Evolutionary conservation across 1,140 invertebrate species (phyloP), one percentile per base, ranked within the genome.

Genomic region (Tachypleus tridentatus): DNA sequence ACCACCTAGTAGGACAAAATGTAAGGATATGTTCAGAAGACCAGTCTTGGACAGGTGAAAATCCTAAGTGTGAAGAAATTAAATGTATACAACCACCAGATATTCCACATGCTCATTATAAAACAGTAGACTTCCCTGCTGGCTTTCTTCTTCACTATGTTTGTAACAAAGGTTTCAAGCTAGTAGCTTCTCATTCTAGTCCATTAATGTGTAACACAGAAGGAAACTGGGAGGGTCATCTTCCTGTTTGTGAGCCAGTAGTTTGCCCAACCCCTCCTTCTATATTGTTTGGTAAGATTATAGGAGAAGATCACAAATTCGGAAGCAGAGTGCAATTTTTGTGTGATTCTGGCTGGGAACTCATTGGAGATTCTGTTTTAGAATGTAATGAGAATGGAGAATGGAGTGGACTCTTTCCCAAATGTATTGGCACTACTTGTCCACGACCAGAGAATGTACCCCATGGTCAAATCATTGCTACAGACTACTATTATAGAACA

Each of bases 251-350:
- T 54, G 48, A 62, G 57, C 51, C 63, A n/a, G 50, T 69, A 5
- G 51, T 60, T 11, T 69, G 68, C 56, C 56, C 64, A 8, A 65
- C 57, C 29, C 64, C 64, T 48, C 59, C 64, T 10, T 11, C 52
- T 50, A 10, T 69, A 5, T 62, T 56, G 53, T 66, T 88, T 58
- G 87, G 89, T 48, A 89, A 85, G 73, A 87, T 94, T 48, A 86
- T 89, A 8, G 91, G 89, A 0, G 89, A 89, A 72, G 88, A 91
- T 70, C 86, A 91, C 70, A 89, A 89, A 72, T 84, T 94, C 0
- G 87, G 91, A 74, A 89, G 86, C 0, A 83, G 82, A 8, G 89
- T 96, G 49, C 83, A 88, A 70, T 96, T 93, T 74, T 85, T 90
- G 72, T 96, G 92, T 73, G 88, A 93, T 72, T 78, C 82, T 2